Conservation (phyloP, 2,113 vertebrate genomes). For the Herpailurus yagouaroundi region DNA sequence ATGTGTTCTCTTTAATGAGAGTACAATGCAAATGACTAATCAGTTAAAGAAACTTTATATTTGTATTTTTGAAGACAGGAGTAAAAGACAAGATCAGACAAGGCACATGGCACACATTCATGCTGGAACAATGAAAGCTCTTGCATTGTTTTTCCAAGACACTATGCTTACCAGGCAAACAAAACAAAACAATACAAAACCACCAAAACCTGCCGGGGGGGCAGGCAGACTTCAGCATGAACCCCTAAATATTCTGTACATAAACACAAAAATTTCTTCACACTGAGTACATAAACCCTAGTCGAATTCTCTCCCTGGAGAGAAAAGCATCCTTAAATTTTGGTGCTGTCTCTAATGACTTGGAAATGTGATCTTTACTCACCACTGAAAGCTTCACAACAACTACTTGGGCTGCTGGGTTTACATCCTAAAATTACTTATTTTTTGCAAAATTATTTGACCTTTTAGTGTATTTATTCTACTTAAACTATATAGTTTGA, state of each 20-base stretch:
- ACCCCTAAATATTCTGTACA: neutral
- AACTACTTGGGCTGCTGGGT: neutral
- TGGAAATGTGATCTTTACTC: neutral
- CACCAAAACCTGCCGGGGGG: neutral
- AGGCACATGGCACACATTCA: neutral
- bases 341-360: neutral
- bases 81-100: conserved; percentile 50
- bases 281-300: neutral
- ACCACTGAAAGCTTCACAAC: neutral
- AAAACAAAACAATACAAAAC: neutral
- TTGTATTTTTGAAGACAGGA: conserved; percentile 13
- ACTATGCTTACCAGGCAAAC: neutral
- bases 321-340: conserved; percentile 19
- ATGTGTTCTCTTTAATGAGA: neutral
- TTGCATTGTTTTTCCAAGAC: conserved; percentile 38
- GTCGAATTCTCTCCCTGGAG: neutral
- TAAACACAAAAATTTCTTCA: conserved; percentile 50
- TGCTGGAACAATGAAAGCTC: neutral
- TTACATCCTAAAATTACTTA: neutral
- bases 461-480: neutral
- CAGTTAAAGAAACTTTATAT: neutral
- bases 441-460: conserved; percentile 15
- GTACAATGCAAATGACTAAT: neutral
- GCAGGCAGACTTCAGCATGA: conserved; percentile 14
- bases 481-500: neutral